Base-by-base conservation (phyloP, 2,113 vertebrate species). In the Canis aureus region DNA sequence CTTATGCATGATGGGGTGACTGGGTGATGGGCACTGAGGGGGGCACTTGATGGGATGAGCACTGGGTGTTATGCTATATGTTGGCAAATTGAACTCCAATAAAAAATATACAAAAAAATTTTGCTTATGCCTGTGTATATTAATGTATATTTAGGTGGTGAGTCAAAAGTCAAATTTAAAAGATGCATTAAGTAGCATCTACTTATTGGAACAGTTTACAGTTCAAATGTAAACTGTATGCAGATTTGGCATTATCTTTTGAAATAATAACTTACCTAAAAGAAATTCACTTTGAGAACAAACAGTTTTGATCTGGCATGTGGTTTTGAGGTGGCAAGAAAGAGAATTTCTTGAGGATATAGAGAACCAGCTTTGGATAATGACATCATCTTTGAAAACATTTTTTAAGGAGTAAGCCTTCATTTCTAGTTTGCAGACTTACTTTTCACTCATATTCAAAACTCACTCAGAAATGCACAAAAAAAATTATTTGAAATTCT, bases 261-360 rank as follows among this genome's bases (percentile, higher is more conserved):
- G 57, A 95, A 98, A 78, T 85, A 85, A 82, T 85, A 85, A 49
- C 10, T 81, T 38, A 57, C 76, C 59, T 49, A 53, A 95, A 89
- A 95, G 32, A 96, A 94, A 81, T 71, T 95, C 71, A 89, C 64
- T 91, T 93, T 94, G 57, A 91, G 49, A 66, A 71, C 16, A 83
- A 92, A 51, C 3, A n/a, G 32, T 91, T 94, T 92, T 86, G 32
- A 89, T 93, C 53, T 71, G 29, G 35, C 79, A 66, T 35, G 19
- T 64, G 20, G 29, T 60, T 97, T 80, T 97, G 67, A 96, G 84
- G 38, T 84, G 2, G 17, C 10, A 93, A 79, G 66, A 90, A 79
- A 53, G 51, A 78, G 3, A 91, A 90, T 87, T 96, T 92, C 83
- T 90, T 93, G 38, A 66, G 59, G 67, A 83, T n/a, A 91, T 8